These are phyloP conservation scores for Caprella mutica DNA, from an alignment of 2,888 invertebrate species.

Conservation along the genomic window DNA sequence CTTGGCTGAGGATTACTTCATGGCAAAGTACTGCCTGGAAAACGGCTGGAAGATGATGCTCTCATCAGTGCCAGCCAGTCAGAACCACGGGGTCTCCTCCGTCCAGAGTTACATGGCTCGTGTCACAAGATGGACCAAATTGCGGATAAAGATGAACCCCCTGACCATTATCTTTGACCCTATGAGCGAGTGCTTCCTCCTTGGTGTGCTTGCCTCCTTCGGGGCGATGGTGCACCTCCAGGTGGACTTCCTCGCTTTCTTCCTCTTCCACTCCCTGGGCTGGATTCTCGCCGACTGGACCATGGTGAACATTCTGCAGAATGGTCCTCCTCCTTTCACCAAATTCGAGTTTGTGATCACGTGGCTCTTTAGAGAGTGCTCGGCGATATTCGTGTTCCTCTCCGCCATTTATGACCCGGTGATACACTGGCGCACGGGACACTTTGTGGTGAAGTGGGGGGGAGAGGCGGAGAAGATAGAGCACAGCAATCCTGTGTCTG, in stretches of 20 bases:
- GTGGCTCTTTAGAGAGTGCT: constrained; percentile 86
- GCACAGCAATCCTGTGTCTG: no score
- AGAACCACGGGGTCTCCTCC: constrained; percentile 83
- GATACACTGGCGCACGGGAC: constrained; percentile 85
- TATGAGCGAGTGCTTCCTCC: constrained; percentile 83
- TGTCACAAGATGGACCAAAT: constrained; percentile 75
- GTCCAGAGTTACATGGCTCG: constrained; percentile 75
- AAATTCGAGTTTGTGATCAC: constrained; percentile 88
- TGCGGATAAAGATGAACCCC: constrained; percentile 91
- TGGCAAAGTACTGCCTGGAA: constrained; percentile 76
- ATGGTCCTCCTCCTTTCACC: constrained; percentile 82
- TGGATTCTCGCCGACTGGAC: constrained; percentile 97
- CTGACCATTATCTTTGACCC: constrained; percentile 83
- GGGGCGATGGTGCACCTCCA: constrained; percentile 67
- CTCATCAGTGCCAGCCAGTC: constrained; percentile 85
- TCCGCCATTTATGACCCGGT: constrained; percentile 75
- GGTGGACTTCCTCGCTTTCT: constrained; percentile 81
- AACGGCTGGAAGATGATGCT: constrained; percentile 83
- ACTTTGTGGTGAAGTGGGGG: constrained; percentile 88
- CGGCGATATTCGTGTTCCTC: constrained; percentile 76
- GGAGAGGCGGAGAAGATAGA: constrained; percentile 61
- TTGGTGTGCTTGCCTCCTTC: constrained; percentile 85
- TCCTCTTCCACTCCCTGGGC: constrained; percentile 76
- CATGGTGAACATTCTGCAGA: constrained; percentile 66
- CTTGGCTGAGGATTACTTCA: constrained; percentile 96